A percentile compares a stretch with the other conserved stretches of the same genome.
Evolutionary conservation across 2,888 invertebrate genomes (phyloP).

Genomic region (Liopterus haemorrhoidalis): DNA sequence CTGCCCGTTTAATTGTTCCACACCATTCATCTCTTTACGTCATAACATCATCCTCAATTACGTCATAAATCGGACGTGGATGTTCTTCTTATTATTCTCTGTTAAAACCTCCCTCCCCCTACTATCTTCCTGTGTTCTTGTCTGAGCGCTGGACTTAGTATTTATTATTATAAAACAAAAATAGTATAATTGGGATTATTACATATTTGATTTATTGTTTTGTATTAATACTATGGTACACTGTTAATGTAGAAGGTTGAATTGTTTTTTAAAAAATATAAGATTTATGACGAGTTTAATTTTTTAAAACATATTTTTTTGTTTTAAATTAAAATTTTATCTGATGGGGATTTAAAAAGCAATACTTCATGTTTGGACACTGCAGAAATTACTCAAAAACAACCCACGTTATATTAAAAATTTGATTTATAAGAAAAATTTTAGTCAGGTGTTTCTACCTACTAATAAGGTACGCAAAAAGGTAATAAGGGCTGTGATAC

Average conservation of each 20-base stretch:
- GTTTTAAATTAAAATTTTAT: too few relatives aligned
- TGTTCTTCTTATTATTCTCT: not conserved
- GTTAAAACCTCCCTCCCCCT: not conserved
- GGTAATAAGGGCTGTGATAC: too few relatives aligned
- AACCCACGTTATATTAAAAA: too few relatives aligned
- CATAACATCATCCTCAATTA: constrained; percentile 15
- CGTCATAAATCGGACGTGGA: constrained; percentile 13
- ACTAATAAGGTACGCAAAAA: too few relatives aligned
- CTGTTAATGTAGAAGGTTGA: constrained; percentile 23
- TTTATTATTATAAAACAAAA: constrained; percentile 32
- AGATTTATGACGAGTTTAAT: too few relatives aligned
- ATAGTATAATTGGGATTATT: constrained; percentile 38
- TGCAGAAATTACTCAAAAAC: too few relatives aligned
- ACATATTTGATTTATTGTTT: constrained; percentile 39
- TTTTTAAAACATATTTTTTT: too few relatives aligned
- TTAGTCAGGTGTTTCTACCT: too few relatives aligned
- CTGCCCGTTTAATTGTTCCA: constrained; percentile 39
- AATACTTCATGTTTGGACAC: too few relatives aligned
- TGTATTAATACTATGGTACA: constrained; percentile 30
- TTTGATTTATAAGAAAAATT: too few relatives aligned
- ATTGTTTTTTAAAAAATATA: too few relatives aligned
- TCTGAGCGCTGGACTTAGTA: constrained; percentile 11
- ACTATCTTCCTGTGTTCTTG: not conserved
- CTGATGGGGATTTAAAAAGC: too few relatives aligned
- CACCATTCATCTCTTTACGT: constrained; percentile 38